These are phyloP conservation scores for Sterna hirundo DNA, from an alignment of 2,113 vertebrate species.

Conservation along the genomic window DNA sequence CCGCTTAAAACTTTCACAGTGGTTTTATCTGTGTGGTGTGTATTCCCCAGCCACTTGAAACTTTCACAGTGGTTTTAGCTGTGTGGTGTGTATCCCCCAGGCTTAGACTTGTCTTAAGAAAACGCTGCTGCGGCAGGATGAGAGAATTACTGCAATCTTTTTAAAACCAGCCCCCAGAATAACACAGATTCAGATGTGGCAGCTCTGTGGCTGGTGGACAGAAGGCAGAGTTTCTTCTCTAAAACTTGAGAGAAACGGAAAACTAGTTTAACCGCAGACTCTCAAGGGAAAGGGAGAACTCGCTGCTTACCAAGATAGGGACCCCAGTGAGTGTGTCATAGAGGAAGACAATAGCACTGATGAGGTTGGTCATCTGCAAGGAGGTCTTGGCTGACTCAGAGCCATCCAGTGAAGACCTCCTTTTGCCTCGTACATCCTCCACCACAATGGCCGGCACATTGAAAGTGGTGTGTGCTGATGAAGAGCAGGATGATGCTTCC, in stretches of 20 bases:
- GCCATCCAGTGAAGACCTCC: slow-evolving; percentile 81
- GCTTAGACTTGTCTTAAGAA: neutral
- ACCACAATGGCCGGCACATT: slow-evolving; percentile 84
- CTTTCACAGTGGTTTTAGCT: neutral
- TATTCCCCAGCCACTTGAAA: neutral
- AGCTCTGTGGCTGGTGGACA: neutral
- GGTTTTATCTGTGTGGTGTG: neutral
- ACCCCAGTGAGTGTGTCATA: slow-evolving; percentile 83
- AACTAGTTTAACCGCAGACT: neutral
- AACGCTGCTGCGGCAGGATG: neutral
- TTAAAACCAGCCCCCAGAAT: neutral
- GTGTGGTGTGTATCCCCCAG: neutral
- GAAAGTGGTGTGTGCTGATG: slow-evolving; percentile 70
- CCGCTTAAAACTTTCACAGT: neutral
- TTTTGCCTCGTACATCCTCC: slow-evolving; percentile 81
- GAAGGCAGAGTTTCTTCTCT: neutral
- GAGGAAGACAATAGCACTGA: slow-evolving; percentile 84
- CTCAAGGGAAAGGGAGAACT: neutral
- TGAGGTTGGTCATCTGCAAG: slow-evolving; percentile 84
- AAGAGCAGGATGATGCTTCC: slow-evolving; percentile 32
- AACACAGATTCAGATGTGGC: neutral
- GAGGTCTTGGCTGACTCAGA: slow-evolving; percentile 84
- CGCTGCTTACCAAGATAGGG: slow-evolving; percentile 81
- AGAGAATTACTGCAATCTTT: slow-evolving; percentile 13
- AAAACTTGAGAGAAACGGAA: neutral